phyloP scores from a whole-genome alignment of 1,140 invertebrate species.

The Laodelphax striatellus region DNA sequence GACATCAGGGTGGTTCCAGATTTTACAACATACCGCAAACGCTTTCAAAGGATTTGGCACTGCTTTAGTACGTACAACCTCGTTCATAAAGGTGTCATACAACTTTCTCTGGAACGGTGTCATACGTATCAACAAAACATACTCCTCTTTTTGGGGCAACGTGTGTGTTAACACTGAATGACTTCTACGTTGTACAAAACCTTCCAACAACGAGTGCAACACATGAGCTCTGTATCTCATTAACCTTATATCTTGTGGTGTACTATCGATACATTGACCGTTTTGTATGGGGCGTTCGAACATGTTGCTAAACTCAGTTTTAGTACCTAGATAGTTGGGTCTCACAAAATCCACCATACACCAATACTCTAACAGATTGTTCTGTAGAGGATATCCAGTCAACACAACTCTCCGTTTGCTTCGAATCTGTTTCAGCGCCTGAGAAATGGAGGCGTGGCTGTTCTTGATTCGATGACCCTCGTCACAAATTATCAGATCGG shows the following conservation, averaged over 20 bases:
- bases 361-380: constrained; percentile 93
- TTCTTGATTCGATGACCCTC: constrained; percentile 97
- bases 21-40: constrained; percentile 98
- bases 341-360: constrained; percentile 94
- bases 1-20: constrained; percentile 99
- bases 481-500: constrained; percentile 90
- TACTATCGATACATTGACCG: constrained; percentile 87
- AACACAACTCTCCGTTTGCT: constrained; percentile 82
- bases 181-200: constrained; percentile 84
- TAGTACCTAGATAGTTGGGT: constrained; percentile 84
- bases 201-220: constrained; percentile 75
- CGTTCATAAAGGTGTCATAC: constrained; percentile 85
- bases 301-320: constrained; percentile 92
- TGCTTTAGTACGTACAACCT: constrained; percentile 71
- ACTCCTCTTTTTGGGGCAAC: constrained; percentile 83
- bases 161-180: constrained; percentile 77
- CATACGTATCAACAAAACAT: constrained; percentile 80
- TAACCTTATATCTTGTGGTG: constrained; percentile 74
- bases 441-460: constrained; percentile 83
- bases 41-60: constrained; percentile 94
- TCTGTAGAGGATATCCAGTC: constrained; percentile 94
- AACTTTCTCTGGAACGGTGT: constrained; percentile 75
- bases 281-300: constrained; percentile 92
- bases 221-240: constrained; percentile 87
- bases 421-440: constrained; percentile 81